A percentile compares a stretch with the other conserved stretches of the same genome.
phyloP scores from a whole-genome alignment of 2,113 vertebrate species.

The Raja brachyura region DNA sequence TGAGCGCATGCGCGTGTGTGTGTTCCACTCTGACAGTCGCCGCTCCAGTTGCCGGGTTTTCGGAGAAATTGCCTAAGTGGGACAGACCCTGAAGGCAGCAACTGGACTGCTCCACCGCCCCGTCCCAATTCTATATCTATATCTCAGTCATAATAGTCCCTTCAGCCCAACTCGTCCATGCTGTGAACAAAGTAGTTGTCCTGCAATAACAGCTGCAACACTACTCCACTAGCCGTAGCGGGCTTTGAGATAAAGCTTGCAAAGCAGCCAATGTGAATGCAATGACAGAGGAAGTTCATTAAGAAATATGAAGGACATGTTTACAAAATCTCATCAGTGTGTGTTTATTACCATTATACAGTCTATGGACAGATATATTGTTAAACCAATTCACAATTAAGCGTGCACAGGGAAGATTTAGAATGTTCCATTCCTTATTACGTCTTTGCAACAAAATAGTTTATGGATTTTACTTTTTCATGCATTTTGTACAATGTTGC shows the following conservation, averaged over 20 bases:
- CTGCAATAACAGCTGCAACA: too few species aligned
- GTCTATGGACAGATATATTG: slow-evolving; percentile 73
- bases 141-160: too few species aligned
- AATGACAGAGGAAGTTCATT: not conserved
- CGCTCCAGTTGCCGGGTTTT: too few species aligned
- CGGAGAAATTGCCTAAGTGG: too few species aligned
- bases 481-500: slow-evolving; percentile 18
- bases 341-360: slow-evolving; percentile 84
- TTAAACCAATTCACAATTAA: slow-evolving; percentile 69
- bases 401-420: slow-evolving; percentile 62
- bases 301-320: slow-evolving; percentile 51
- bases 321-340: slow-evolving; percentile 78
- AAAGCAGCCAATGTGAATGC: not conserved
- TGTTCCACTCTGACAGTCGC: too few species aligned
- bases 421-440: slow-evolving; percentile 50
- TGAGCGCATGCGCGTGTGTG: too few species aligned
- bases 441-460: slow-evolving; percentile 46
- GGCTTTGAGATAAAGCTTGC: not conserved
- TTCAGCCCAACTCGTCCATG: too few species aligned
- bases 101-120: too few species aligned
- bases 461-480: not conserved
- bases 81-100: too few species aligned
- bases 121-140: too few species aligned
- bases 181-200: too few species aligned
- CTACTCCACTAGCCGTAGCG: not conserved